Base-by-base conservation (phyloP, 2,113 vertebrate genomes). In the Ellobius talpinus region DNA sequence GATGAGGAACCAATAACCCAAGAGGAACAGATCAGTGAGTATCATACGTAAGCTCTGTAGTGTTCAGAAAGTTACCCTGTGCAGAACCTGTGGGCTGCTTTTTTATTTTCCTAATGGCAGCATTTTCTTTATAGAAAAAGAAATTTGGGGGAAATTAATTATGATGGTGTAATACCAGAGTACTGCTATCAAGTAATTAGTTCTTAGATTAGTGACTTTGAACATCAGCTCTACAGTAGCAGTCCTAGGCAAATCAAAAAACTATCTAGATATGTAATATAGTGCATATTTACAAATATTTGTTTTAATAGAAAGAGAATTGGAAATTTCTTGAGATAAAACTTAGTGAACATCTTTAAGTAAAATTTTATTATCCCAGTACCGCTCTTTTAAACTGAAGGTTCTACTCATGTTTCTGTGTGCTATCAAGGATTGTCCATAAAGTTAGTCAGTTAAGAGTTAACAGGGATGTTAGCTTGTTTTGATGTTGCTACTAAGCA, bases 1-100 rank as follows among this genome's bases (percentile, higher is more conserved):
- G 99, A 99, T 16, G 99, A 99, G 96, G 99, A 99, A 73, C 99
- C 99, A 23, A 98, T 99, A 95, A 99, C 99, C 29, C 99, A 99
- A 61, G 99, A 99, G 95, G 99, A 99, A 91, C 99, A 99, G 68
- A 98, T 99, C 97, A 99, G 98, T 93, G 98, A 99, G 97, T 98
- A 98, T 96, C 98, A 98, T 89, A 98, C 97, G 24, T 99, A 97
- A 65, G 99, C 98, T 88, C 86, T 39, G 72, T 31, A 84, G 17
- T 94, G 29, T 76, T 73, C 45, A 87, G 55, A 97, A 90, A 85
- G 29, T 47, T 91, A 52, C 52, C 10, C 63, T 97, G 78, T 79
- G 31, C 68, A n/a, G 89, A 92, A 78, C 17, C 42, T 45, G 1
- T 76, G 33, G 36, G 7, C 70, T 81, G 33, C 87, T 89, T 39